Base-by-base conservation (phyloP, 2,888 invertebrate species). In the Papilio protenor region DNA sequence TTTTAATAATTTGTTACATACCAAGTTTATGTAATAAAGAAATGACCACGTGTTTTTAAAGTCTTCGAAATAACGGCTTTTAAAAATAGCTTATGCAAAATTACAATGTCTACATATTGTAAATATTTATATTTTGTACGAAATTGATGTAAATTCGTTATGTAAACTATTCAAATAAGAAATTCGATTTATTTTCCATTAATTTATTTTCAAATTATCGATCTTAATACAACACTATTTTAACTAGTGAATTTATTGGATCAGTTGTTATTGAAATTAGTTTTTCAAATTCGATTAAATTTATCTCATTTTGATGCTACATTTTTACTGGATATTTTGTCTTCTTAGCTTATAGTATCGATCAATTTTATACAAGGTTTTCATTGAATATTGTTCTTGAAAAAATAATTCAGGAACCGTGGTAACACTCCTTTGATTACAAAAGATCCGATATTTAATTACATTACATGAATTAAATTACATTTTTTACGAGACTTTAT, bases 1-100 rank as follows among this genome's bases (percentile, higher is more conserved):
- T 52, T 33, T 27, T 55, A 57, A 18, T 57, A 59, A 59, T 21
- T 49, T 21, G 40, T 57, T 6, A 45, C 21, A 49, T 61, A 40
- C 6, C 5, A 73, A 59, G 21, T n/a, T 66, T 66, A 61, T 23
- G 45, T 33, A 74, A 74, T 61, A 47, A 61, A 74, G 57, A 61
- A 59, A 57, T 18, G 11, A 3, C 0, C 18, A 3, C 10, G 21
- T 57, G 16, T 21, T 4, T 61, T 61, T 3, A 61, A 61, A 18
- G 23, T 64, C 2, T 18, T 40, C 21, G 2, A 21, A 57, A 57
- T 21, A 10, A 57, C 1, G 8, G n/a, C 27, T 61, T 61, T 61
- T 61, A 27, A 16, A 33, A 27, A 61, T 27, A 61, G 14, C 27
- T 16, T 1, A 16, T 33, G 5, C 61, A 27, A 18, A 18, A 61